Evolutionary conservation across 2,888 invertebrate genomes (phyloP), one percentile per base, ranked within the genome.

Genomic region (Acleris sparsana): DNA sequence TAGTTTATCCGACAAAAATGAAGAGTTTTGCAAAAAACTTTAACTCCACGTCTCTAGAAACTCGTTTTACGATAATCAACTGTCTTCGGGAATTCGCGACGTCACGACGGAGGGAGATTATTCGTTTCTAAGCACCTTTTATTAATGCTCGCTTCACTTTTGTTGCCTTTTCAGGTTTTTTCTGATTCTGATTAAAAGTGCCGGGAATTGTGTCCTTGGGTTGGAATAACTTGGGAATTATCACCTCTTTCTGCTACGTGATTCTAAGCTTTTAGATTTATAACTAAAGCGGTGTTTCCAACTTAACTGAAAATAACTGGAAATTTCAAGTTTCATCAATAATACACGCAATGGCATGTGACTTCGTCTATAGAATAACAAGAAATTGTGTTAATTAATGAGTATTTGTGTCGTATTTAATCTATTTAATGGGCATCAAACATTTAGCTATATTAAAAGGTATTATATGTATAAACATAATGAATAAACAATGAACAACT

Each of bases 61-160:
- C 78, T 81, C 82, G 81, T 80, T 83, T 81, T 73, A 73, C 82
- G 79, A 85, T 85, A 86, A 86, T 86, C 84, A 85, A 85, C 84
- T 80, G 83, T 79, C 83, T 84, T 80, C 79, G 81, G 71, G 77
- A 82, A 83, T 82, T 74, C 75, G 77, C 79, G 77, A 79, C 80
- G 81, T 84, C 81, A 83, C 77, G 71, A 39, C 72, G 75, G 70
- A 69, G 72, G 63, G 71, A 74, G 80, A 80, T 81, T 80, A 83
- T 82, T 80, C 79, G 71, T 74, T 77, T 79, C 81, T 75, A 77
- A 82, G 79, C 77, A 80, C 80, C 74, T 80, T 82, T 80, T 82
- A 80, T 81, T 77, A 81, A 83, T 78, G 74, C 71, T 71, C 74
- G 73, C 66, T 71, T 71, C 68, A 70, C 67, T 67, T 76, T 76